Evolutionary conservation across 1,140 invertebrate species (phyloP).

Genomic region (Stegodyphus mimosarum): DNA sequence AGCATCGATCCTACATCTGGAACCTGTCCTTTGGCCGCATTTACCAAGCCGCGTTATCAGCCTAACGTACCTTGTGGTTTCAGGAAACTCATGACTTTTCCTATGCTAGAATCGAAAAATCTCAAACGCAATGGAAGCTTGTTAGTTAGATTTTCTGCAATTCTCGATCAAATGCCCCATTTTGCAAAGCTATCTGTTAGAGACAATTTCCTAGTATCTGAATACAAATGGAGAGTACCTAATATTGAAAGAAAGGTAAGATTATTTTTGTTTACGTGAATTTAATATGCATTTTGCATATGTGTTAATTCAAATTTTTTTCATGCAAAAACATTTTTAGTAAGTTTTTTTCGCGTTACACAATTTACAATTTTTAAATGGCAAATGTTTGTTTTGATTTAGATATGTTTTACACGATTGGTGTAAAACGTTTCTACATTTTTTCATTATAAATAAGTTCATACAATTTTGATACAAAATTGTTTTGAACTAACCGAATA

Average conservation of each 20-base stretch:
- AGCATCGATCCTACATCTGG: background rate
- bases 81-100: slow-evolving; percentile 1
- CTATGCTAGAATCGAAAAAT: slow-evolving; percentile 7
- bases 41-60: slow-evolving; percentile 27
- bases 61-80: slow-evolving; percentile 54
- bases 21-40: slow-evolving; percentile 12
- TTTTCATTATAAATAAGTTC: no score
- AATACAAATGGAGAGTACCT: slow-evolving; percentile 61
- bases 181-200: slow-evolving; percentile 23
- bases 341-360: no score
- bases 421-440: no score
- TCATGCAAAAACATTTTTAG: no score
- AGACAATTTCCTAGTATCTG: slow-evolving; percentile 44
- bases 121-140: slow-evolving; percentile 23
- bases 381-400: no score
- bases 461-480: no score
- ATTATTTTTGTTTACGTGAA: no score
- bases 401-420: no score
- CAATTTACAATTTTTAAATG: no score
- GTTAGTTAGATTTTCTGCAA: slow-evolving; percentile 23
- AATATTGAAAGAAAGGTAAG: slow-evolving; percentile 60
- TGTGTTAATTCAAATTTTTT: no score
- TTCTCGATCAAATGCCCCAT: slow-evolving; percentile 43
- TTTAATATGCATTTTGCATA: no score
- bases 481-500: no score